phyloP scores from a whole-genome alignment of 2,888 invertebrate species.

The Leistus spinibarbis region DNA sequence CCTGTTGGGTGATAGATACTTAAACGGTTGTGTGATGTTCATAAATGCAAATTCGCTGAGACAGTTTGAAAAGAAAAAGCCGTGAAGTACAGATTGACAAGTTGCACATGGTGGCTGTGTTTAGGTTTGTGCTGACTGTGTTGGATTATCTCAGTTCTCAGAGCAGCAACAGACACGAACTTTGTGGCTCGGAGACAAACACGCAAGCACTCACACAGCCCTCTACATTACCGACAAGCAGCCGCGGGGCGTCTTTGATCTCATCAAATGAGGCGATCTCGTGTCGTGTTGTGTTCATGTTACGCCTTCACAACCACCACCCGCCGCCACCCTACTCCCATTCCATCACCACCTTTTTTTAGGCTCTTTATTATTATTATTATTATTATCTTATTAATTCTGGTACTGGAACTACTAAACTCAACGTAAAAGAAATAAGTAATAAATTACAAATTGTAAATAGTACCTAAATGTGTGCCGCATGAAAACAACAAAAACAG shows the following conservation, averaged over 20 bases:
- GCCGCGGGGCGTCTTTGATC: conserved; percentile 53
- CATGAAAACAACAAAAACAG: conserved; percentile 28
- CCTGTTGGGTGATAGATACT: neutral
- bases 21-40: conserved; percentile 31
- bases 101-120: conserved; percentile 47
- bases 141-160: conserved; percentile 49
- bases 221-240: conserved; percentile 11
- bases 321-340: conserved; percentile 12
- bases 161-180: conserved; percentile 39
- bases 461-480: conserved; percentile 28
- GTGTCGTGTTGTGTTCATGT: conserved; percentile 55
- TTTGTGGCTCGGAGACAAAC: conserved; percentile 41
- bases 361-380: conserved; percentile 1
- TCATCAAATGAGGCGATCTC: conserved; percentile 55
- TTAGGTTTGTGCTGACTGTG: conserved; percentile 48
- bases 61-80: conserved; percentile 34
- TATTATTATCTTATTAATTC: neutral
- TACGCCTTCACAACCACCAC: conserved; percentile 49
- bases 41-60: conserved; percentile 38
- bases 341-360: no score
- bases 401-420: no score
- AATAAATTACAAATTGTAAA: no score
- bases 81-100: conserved; percentile 46
- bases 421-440: no score
- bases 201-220: conserved; percentile 42